A percentile compares a stretch with the other conserved stretches of the same genome.
Conservation (phyloP, 1,140 invertebrate genomes). For the Chrysopa pallens region DNA sequence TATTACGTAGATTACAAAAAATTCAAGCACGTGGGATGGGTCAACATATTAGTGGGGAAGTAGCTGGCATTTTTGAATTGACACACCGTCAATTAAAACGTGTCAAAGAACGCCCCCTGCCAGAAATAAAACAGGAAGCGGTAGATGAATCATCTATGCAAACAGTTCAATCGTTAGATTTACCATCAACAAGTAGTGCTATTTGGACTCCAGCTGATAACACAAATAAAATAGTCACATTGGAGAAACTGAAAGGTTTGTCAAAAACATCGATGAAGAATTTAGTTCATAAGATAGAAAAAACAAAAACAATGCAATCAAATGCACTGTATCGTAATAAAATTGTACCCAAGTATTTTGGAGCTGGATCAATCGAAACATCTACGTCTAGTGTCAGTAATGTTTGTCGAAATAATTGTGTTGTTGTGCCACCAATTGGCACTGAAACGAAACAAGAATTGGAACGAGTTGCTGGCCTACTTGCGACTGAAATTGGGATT, state of each 20-base stretch:
- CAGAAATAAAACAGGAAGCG: conserved; percentile 3
- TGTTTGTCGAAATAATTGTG: conserved; percentile 7
- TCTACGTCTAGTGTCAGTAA: conserved; percentile 11
- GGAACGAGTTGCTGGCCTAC: conserved; percentile 43
- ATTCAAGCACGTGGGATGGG: conserved; percentile 53
- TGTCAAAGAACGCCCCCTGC: conserved; percentile 8
- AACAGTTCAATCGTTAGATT: conserved; percentile 17
- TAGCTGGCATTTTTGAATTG: conserved; percentile 49
- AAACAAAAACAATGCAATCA: conserved; percentile 19
- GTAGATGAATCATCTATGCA: conserved; percentile 19
- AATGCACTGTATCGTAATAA: conserved; percentile 13
- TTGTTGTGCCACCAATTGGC: conserved; percentile 26
- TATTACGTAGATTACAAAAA: conserved; percentile 53
- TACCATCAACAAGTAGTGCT: conserved; percentile 13
- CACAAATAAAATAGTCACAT: conserved; percentile 6
- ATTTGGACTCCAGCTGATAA: not conserved
- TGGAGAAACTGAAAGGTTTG: conserved; percentile 19
- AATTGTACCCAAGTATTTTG: conserved; percentile 33
- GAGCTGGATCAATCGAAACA: conserved; percentile 36
- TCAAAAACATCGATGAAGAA: conserved; percentile 32
- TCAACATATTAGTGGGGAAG: conserved; percentile 55
- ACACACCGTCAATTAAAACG: conserved; percentile 33
- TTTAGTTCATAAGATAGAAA: conserved; percentile 32
- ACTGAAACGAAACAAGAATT: conserved; percentile 29
- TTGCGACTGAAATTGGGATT: conserved; percentile 47